Percentiles rank a stretch among this genome's conserved stretches.
phyloP scores from a whole-genome alignment of 2,888 invertebrate species.

The Brachyptera risi region DNA sequence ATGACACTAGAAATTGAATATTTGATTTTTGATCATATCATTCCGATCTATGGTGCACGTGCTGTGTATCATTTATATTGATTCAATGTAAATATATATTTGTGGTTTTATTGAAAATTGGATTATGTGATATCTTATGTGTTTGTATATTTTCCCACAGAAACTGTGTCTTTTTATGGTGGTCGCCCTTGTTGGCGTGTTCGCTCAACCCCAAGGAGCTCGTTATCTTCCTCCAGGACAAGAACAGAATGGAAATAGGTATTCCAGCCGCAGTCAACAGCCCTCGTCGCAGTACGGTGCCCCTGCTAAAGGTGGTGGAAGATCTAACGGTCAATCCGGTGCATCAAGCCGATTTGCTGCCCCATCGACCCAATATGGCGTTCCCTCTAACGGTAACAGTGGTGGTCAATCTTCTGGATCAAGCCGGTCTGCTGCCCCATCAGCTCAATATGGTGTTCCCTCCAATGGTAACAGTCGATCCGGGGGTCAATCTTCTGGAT shows the following conservation, averaged over 20 bases:
- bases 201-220: neutral
- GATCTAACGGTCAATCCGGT: neutral
- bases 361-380: neutral
- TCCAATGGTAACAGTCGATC: too few relatives aligned
- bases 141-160: too few relatives aligned
- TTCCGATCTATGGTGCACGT: too few relatives aligned
- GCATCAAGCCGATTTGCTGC: neutral
- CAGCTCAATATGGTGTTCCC: neutral
- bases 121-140: too few relatives aligned
- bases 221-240: slow-evolving; percentile 1
- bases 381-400: neutral
- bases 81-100: too few relatives aligned
- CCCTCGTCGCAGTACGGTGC: neutral
- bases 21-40: too few relatives aligned
- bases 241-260: neutral
- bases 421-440: neutral
- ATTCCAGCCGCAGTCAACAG: neutral
- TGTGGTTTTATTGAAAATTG: too few relatives aligned
- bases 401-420: neutral
- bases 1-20: too few relatives aligned
- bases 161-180: slow-evolving; percentile 1
- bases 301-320: neutral
- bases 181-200: neutral
- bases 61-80: too few relatives aligned
- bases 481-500: neutral